Evolutionary conservation across 2,113 vertebrate species (phyloP).

Genomic region (Enhydra lutris): DNA sequence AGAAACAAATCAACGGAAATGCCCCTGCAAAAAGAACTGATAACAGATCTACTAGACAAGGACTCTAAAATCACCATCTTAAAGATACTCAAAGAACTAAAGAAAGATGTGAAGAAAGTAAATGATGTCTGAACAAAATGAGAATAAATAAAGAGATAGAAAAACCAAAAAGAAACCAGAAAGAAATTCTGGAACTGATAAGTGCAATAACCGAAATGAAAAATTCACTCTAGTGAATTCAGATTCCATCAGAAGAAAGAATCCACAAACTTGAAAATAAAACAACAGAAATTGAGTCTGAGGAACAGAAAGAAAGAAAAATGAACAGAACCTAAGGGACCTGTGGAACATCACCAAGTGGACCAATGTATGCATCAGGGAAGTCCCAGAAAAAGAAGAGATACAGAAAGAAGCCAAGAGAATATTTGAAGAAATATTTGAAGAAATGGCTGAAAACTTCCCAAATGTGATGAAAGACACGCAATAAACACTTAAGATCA

Average conservation of each 20-base stretch:
- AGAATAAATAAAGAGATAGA: not conserved
- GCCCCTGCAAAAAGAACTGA: not conserved
- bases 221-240: not conserved
- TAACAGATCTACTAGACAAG: not conserved
- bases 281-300: not conserved
- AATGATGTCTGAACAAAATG: not conserved
- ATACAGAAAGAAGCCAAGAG: not conserved
- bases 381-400: not conserved
- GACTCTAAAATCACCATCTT: not conserved
- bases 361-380: not conserved
- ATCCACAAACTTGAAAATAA: not conserved
- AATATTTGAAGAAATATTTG: not conserved
- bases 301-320: not conserved
- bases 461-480: not conserved
- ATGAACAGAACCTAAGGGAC: not conserved
- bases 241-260: not conserved
- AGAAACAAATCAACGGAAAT: not conserved
- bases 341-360: not conserved
- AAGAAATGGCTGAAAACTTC: not conserved
- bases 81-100: not conserved
- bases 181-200: not conserved
- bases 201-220: not conserved
- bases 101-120: not conserved
- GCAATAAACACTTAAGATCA: not conserved
- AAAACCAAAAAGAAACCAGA: not conserved